Conservation (phyloP, 2,797 vertebrate species). For the Hypotaenidia okinawae region DNA sequence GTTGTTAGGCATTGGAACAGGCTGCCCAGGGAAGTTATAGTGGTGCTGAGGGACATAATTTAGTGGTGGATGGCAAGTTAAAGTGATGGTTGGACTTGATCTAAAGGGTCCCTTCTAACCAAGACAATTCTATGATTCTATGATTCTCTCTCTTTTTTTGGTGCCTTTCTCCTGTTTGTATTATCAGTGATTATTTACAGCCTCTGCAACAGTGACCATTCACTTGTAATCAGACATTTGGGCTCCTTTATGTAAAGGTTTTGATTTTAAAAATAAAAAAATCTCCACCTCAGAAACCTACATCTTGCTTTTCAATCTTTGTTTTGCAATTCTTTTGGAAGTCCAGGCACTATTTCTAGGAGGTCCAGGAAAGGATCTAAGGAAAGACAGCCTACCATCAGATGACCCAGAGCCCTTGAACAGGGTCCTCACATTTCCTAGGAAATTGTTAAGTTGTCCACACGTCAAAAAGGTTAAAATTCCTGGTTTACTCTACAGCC, state of each 20-base stretch:
- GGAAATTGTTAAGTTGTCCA: background rate
- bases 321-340: background rate
- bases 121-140: too few species aligned
- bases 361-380: background rate
- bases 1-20: too few species aligned
- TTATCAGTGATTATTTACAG: background rate
- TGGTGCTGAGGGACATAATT: too few species aligned
- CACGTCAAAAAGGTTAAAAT: background rate
- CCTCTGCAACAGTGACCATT: background rate
- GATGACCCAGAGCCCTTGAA: background rate
- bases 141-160: background rate
- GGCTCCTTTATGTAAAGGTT: background rate
- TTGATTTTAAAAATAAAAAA: background rate
- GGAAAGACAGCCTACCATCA: background rate
- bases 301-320: background rate
- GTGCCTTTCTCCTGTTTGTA: background rate
- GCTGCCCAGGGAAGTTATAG: too few species aligned
- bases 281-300: background rate
- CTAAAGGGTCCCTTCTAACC: too few species aligned
- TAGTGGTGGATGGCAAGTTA: too few species aligned
- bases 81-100: too few species aligned
- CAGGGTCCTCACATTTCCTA: background rate
- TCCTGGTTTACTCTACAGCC: background rate
- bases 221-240: fast-evolving
- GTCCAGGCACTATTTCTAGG: background rate